Evolutionary conservation across 2,888 invertebrate species (phyloP).

Genomic region (Lasioglossum oenotherae): DNA sequence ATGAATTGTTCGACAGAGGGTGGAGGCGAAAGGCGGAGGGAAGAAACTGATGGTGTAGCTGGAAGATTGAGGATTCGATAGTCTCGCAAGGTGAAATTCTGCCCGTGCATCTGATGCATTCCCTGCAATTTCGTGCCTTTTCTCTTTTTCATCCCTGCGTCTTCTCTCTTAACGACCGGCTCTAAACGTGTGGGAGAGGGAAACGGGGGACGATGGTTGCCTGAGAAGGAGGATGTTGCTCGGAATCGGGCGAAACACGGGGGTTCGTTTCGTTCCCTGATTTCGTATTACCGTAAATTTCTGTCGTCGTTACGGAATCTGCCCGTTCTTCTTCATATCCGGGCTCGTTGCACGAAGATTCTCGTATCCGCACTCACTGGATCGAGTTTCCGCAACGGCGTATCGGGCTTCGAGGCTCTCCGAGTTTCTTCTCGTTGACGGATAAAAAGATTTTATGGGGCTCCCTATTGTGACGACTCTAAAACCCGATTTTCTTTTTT

Average conservation of each 20-base stretch:
- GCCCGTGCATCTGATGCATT: conserved; percentile 17
- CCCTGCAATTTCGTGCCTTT: conserved; percentile 12
- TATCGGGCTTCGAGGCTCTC: neutral
- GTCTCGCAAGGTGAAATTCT: conserved; percentile 21
- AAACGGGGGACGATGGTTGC: neutral
- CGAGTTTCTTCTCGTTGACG: neutral
- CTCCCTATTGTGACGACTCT: neutral
- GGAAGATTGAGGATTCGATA: conserved; percentile 37
- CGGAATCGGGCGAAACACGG: conserved; percentile 24
- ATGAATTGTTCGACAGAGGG: conserved; percentile 27
- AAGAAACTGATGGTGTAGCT: conserved; percentile 15
- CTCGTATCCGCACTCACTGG: neutral
- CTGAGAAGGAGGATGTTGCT: neutral
- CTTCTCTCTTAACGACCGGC: conserved; percentile 23
- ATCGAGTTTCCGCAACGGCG: neutral
- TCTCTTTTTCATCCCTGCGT: neutral
- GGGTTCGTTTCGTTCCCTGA: conserved; percentile 22
- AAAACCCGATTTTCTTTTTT: neutral
- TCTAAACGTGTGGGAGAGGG: neutral
- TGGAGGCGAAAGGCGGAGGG: neutral
- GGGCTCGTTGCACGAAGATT: conserved; percentile 27
- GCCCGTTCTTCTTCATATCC: conserved; percentile 24
- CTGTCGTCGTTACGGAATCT: conserved; percentile 2
- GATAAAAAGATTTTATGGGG: conserved; percentile 2
- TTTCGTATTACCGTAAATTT: conserved; percentile 33